Evolutionary conservation across 2,113 vertebrate genomes (phyloP), one percentile per base, ranked within the genome.

Genomic region (Caranx melampygus): DNA sequence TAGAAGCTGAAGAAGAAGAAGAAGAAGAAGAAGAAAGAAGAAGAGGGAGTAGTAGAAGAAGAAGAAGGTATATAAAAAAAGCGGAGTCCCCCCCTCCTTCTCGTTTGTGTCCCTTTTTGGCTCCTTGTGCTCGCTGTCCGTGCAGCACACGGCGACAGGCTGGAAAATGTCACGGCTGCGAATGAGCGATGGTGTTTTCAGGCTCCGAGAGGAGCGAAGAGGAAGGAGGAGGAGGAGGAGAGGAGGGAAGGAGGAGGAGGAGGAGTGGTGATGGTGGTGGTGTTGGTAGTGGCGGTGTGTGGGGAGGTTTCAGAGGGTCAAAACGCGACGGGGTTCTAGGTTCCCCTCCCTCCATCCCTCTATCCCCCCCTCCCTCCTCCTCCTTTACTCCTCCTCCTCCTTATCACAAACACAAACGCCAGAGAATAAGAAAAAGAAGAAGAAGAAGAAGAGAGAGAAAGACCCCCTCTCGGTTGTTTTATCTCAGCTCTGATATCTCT

Each of bases 241-340:
- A 72, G 69, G 44, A 60, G 78, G 61, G 72, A 60, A 44, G 52
- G 69, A 76, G 87, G 52, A 75, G 75, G 45, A 68, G 65, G 21
- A 51, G 33, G 2, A 13, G 40, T 49, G 60, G 7, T 89, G 90
- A 88, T 84, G 88, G 91, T 59, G 70, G 49, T 76, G 90, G 83
- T 86, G 92, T 79, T 87, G 88, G 86, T 90, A 89, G 87, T 86
- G 88, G 91, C 58, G 66, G 89, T 86, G 89, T 80, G 88, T 35
- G 70, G 88, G 91, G 92, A 92, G 92, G 94, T 94, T 95, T 93
- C 85, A 65, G 88, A 92, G 94, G 94, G 94, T 95, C 95, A 95
- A 93, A 94, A 93, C 94, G 90, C 94, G 87, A 92, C 93, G 93
- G 94, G 95, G 92, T 94, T 90, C 92, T 89, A 80, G 47, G 57